Base-by-base conservation (phyloP, 2,113 vertebrate genomes). In the Mandrillus leucophaeus region DNA sequence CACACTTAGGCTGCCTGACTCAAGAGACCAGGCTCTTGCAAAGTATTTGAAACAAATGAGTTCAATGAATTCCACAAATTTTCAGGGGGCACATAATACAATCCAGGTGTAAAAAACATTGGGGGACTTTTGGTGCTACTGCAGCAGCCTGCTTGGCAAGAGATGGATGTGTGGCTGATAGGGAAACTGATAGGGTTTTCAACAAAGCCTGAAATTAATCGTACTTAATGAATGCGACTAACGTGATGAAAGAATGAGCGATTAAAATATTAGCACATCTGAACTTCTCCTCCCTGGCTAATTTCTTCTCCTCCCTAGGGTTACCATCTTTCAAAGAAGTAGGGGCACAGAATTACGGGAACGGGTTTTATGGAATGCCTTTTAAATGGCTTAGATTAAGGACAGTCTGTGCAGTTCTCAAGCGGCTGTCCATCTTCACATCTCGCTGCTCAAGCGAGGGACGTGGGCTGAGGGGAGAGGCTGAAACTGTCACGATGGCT, bases 141-240 rank as follows among this genome's bases (percentile, higher is more conserved):
- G 75, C 45, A 35, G 48, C 55, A 75, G 88, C 52, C 88, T 35
- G 16, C 92, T 76, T 35, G 12, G 90, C 84, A 38, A 95, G 86
- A 88, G 70, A 81, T 75, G 59, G 90, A 89, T 95, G 52, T 89
- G 17, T 25, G 43, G 78, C 88, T 96, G 93, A 96, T 85, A 86
- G 90, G 84, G 88, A 94, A 90, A 86, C 76, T 82, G 92, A 94
- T 95, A 82, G 0, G 48, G 89, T 75, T 97, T 87, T 92, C 96
- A 97, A 94, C 97, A 93, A 97, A 96, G 88, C 45, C 72, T 76
- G 72, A 95, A 91, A 96, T 96, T 95, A 97, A 97, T 97, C 97
- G 89, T 88, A 97, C 68, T 95, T 97, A 98, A 98, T 97, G 97
- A 97, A 96, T 86, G 92, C 88, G 90, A 96, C 90, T 96, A 96